Conservation (phyloP, 2,888 invertebrate genomes). For the Blera fallax region DNA sequence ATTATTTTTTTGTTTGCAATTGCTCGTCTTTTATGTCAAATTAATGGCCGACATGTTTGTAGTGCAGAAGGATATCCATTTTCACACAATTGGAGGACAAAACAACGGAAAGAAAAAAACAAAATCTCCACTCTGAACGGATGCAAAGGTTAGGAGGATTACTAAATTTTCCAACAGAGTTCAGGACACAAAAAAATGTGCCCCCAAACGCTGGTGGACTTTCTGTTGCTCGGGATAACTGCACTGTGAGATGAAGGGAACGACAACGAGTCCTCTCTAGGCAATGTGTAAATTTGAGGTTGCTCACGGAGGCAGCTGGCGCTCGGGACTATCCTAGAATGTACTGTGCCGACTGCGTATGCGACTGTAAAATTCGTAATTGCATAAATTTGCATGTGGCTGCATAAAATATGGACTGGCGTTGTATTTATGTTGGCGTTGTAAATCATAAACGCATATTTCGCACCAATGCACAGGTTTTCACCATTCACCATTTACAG, state of each 20-base stretch:
- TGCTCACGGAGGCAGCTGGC: conserved; percentile 51
- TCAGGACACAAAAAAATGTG: neutral
- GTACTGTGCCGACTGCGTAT: conserved; percentile 48
- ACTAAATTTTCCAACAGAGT: conserved; percentile 34
- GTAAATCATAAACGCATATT: conserved; percentile 79
- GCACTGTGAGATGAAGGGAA: neutral
- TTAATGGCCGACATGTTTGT: conserved; percentile 78
- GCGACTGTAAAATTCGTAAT: conserved; percentile 81
- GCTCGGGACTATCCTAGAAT: conserved; percentile 37
- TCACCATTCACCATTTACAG: conserved; percentile 74
- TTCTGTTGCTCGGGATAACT: neutral
- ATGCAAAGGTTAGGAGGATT: conserved; percentile 41
- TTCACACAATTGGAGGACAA: conserved; percentile 74
- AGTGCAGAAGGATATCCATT: conserved; percentile 73
- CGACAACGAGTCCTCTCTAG: conserved; percentile 5
- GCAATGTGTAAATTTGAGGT: conserved; percentile 62
- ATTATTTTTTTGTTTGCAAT: conserved; percentile 74
- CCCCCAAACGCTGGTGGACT: conserved; percentile 6
- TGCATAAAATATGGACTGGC: conserved; percentile 78
- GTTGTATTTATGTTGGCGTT: conserved; percentile 79
- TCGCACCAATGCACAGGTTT: conserved; percentile 75
- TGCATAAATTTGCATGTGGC: conserved; percentile 82
- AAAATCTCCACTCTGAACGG: conserved; percentile 1
- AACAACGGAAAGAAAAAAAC: neutral
- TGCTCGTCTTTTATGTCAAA: conserved; percentile 77